These are phyloP conservation scores for Hippolais icterina DNA, from an alignment of 2,113 vertebrate species.

Conservation along the genomic window DNA sequence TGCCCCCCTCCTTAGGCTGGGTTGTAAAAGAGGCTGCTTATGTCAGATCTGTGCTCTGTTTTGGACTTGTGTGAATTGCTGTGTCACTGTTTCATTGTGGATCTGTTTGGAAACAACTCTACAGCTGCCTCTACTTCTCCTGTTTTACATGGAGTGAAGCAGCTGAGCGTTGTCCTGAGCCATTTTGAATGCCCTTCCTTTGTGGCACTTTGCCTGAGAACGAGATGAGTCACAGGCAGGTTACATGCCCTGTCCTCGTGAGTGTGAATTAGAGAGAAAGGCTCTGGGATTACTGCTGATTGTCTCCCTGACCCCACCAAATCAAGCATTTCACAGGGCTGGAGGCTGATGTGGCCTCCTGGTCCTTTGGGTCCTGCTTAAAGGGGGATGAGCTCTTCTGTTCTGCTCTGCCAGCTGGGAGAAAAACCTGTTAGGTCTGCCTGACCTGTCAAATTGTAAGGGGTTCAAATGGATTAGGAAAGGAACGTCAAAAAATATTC, in stretches of 20 bases:
- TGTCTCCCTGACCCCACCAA: not conserved
- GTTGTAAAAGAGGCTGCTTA: not conserved
- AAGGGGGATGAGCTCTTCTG: not conserved
- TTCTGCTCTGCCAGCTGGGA: slow-evolving; percentile 19
- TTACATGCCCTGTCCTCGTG: not conserved
- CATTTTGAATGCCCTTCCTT: slow-evolving; percentile 32
- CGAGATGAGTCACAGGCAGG: slow-evolving; percentile 11
- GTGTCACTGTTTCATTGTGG: not conserved
- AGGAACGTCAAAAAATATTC: slow-evolving; percentile 27
- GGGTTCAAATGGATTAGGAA: slow-evolving; percentile 54
- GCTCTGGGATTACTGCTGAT: not conserved
- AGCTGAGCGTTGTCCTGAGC: not conserved
- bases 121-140: not conserved
- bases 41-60: not conserved
- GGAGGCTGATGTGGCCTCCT: not conserved
- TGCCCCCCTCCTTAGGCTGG: not conserved
- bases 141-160: slow-evolving; percentile 11
- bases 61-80: not conserved
- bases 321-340: not conserved
- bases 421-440: slow-evolving; percentile 58
- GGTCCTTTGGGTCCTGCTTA: not conserved
- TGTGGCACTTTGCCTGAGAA: slow-evolving; percentile 29
- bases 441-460: slow-evolving; percentile 56
- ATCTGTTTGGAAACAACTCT: not conserved
- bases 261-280: slow-evolving; percentile 26